Evolutionary conservation across 2,113 vertebrate genomes (phyloP), one percentile per base, ranked within the genome.

Genomic region (Neofelis nebulosa): DNA sequence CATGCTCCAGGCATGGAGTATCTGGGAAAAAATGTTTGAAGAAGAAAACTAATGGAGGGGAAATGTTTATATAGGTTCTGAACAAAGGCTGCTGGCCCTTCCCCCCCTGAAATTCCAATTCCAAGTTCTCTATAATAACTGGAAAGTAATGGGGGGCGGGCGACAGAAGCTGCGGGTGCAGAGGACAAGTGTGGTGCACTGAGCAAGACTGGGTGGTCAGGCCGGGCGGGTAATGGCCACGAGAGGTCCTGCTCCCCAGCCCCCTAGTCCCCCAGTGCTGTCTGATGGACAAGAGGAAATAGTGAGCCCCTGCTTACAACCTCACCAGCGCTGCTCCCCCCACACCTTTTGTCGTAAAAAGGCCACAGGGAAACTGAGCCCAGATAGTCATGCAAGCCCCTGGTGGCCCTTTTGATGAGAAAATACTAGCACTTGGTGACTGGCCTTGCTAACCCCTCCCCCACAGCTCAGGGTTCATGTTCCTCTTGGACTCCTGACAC

Each of bases 401-500:
- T 0, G 10, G 79, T 27, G 0, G 1, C 16, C 23, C 68, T 3
- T 21, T 36, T 5, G 1, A 3, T 7, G 27, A 66, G 57, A 45
- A 80, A 65, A 19, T 2, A 21, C 41, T 31, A 13, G 45, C 19
- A 0, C 48, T 3, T 33, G 52, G 69, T 9, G 9, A 9, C 29
- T 0, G 0, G 9, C 48, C 19, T 1, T 27, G 27, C 23, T 25
- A 14, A 11, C 31, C n/a, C 5, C 7, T 1, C 4, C 15, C 25
- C 8, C 29, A 3, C 23, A 7, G 29, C 27, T 13, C 3, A 9
- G 41, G 0, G 7, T 4, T 41, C 13, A 3, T 0, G 0, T 45
- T 45, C 21, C 10, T 25, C 27, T 14, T 38, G 25, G 57, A 18
- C 41, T 36, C 29, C 45, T 0, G 19, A 41, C 33, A 48, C 5